Percentiles rank a stretch among this genome's conserved stretches.
Conservation (phyloP, 2,888 invertebrate species). For the Corbicula japonica region DNA sequence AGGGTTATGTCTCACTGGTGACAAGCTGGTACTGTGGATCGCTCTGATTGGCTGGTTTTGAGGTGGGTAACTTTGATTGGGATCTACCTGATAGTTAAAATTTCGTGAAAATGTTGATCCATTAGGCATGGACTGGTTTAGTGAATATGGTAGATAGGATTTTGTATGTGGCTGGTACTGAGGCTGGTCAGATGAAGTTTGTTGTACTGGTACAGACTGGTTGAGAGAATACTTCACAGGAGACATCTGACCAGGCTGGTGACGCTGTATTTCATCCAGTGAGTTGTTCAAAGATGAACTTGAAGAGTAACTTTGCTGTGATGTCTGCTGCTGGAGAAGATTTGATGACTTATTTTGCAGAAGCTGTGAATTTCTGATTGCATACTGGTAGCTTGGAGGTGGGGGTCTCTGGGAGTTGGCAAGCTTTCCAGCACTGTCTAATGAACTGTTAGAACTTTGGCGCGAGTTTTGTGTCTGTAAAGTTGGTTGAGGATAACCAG, state of each 20-base stretch:
- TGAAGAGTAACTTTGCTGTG: conserved; percentile 49
- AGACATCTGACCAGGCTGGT: conserved; percentile 24
- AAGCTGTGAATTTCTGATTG: conserved; percentile 55
- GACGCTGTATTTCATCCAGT: conserved; percentile 42
- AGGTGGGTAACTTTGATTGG: conserved; percentile 31
- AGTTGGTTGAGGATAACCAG: conserved; percentile 10
- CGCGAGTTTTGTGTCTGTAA: conserved; percentile 38
- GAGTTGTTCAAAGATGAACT: conserved; percentile 54
- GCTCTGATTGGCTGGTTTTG: conserved; percentile 12
- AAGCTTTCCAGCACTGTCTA: conserved; percentile 46
- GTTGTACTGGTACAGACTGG: background rate
- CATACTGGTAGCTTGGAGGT: conserved; percentile 65
- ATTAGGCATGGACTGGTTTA: conserved; percentile 25
- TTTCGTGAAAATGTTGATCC: conserved; percentile 26
- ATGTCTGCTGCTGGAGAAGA: no score
- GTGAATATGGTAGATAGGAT: background rate
- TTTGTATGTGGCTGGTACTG: background rate
- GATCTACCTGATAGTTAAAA: background rate
- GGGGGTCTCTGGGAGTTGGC: conserved; percentile 39
- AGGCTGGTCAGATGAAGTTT: background rate
- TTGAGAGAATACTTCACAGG: conserved; percentile 15
- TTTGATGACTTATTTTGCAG: conserved; percentile 33
- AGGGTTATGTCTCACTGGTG: conserved; percentile 7
- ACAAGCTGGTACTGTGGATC: background rate
- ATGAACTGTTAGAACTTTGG: conserved; percentile 51